Evolutionary conservation across 1,140 invertebrate genomes (phyloP), one percentile per base, ranked within the genome.

Genomic region (Lethrus apterus): DNA sequence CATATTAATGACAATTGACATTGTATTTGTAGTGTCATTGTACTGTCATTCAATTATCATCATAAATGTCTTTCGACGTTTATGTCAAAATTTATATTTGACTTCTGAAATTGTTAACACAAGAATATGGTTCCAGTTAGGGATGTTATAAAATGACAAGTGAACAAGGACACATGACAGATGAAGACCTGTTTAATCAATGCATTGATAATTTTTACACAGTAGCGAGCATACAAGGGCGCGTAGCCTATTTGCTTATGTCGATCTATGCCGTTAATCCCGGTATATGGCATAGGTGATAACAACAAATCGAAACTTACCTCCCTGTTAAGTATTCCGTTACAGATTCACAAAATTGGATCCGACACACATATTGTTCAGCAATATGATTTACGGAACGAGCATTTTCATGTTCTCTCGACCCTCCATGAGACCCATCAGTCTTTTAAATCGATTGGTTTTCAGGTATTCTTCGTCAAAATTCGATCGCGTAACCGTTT

Each of bases 321-420:
- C n/a, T n/a, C n/a, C n/a, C n/a, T n/a, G n/a, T n/a, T n/a, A n/a
- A n/a, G n/a, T n/a, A 5, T 10, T 40, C 9, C n/a, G 3, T 26
- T 42, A 14, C 5, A 59, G 56, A 34, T 50, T 58, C 10, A 51
- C 38, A 10, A 31, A 34, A 15, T 50, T 38, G 24, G 47, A 58
- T 42, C 46, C 45, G 3, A 45, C 49, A 11, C 41, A 35, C 8
- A 46, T 55, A 18, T 31, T 64, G 26, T 58, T 58, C 24, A 50
- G 41, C 5, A 65, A 62, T 30, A 64, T 65, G 63, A 33, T 65
- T 5, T 64, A 60, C 44, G 63, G 62, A 11, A 48, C 57, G n/a
- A 52, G 49, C n/a, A 40, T 59, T 3, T 52, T 58, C 50, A 59
- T 63, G 23, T 54, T 51, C 17, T 54, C 50, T 9, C 58, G 61